Evolutionary conservation across 1,140 invertebrate genomes (phyloP).

Genomic region (Drosophila sp.): DNA sequence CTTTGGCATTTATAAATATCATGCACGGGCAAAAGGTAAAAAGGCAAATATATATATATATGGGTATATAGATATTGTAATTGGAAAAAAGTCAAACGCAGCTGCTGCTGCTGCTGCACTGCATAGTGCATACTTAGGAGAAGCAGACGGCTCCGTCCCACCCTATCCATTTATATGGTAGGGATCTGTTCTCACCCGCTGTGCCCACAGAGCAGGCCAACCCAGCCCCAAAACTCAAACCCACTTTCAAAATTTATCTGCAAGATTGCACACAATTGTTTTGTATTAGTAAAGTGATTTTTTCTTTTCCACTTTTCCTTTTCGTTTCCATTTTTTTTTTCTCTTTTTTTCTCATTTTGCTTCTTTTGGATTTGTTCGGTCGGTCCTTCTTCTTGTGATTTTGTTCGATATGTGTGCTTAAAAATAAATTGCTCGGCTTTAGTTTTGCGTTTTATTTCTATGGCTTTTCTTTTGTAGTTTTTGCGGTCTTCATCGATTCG

Average conservation of each 20-base stretch:
- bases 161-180: neutral
- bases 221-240: slow-evolving; percentile 13
- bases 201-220: slow-evolving; percentile 1
- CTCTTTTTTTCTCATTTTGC: slow-evolving; percentile 23
- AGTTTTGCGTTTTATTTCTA: slow-evolving; percentile 68
- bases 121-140: slow-evolving; percentile 22
- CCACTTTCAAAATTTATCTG: slow-evolving; percentile 61
- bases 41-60: slow-evolving; percentile 56
- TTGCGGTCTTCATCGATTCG: slow-evolving; percentile 40
- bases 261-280: slow-evolving; percentile 80
- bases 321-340: neutral
- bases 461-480: slow-evolving; percentile 60
- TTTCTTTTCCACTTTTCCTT: slow-evolving; percentile 31
- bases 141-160: neutral
- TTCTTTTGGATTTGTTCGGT: slow-evolving; percentile 11
- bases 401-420: slow-evolving; percentile 68
- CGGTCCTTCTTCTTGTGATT: slow-evolving; percentile 17
- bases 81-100: slow-evolving; percentile 72
- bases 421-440: slow-evolving; percentile 75
- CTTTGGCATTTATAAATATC: slow-evolving; percentile 77
- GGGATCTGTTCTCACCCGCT: slow-evolving; percentile 18
- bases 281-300: slow-evolving; percentile 67
- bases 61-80: slow-evolving; percentile 70
- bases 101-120: slow-evolving; percentile 44
- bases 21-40: slow-evolving; percentile 66